phyloP scores from a whole-genome alignment of 2,797 vertebrate species.

The Nannoperca australis region DNA sequence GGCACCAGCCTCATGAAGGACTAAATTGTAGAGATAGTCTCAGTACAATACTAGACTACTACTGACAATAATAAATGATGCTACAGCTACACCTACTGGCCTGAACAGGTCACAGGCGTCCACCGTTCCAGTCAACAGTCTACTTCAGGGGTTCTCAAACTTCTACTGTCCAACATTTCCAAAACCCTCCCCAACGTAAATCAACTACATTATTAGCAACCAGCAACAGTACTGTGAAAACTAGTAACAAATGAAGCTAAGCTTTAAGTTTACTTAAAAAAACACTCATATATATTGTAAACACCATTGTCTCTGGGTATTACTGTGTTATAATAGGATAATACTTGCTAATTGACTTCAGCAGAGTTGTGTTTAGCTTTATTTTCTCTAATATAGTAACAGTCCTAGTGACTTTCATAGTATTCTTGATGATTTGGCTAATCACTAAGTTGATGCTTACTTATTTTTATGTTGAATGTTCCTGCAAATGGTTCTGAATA shows the following conservation, averaged over 20 bases:
- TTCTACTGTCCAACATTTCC: background rate
- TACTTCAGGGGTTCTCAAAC: background rate
- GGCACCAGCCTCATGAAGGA: background rate
- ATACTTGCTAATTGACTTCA: background rate
- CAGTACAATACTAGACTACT: background rate
- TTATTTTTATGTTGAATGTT: background rate
- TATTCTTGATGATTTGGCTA: background rate
- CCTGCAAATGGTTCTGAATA: background rate
- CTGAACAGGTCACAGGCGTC: conserved; percentile 11
- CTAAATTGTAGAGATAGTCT: background rate
- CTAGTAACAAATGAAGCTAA: too few relatives aligned
- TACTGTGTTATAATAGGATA: background rate
- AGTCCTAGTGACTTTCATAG: background rate
- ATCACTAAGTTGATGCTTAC: background rate
- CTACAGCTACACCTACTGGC: conserved; percentile 79
- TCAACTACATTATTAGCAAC: too few relatives aligned
- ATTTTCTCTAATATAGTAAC: background rate
- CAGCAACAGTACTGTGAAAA: too few relatives aligned
- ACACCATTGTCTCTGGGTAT: background rate
- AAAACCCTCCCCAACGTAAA: rapidly evolving
- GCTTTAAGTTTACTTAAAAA: background rate
- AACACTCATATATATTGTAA: background rate
- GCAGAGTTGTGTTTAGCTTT: background rate
- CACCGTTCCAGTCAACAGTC: background rate
- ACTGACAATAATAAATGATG: conserved; percentile 26